Base-by-base conservation (phyloP, 2,888 invertebrate genomes). In the Noctua janthe region DNA sequence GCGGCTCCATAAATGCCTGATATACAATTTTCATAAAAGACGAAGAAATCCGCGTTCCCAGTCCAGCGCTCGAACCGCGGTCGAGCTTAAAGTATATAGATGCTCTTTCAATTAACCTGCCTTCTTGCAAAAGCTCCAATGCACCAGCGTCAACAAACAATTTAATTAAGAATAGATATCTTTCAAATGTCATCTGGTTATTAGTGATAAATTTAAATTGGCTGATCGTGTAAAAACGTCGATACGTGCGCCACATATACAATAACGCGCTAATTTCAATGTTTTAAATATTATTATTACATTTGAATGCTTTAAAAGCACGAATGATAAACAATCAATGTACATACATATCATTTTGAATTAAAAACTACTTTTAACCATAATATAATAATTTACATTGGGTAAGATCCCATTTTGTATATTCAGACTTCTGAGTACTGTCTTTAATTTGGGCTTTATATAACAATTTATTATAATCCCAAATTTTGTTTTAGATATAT, bases 341-440 rank as follows among this genome's bases (percentile, higher is more conserved):
- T 84, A 82, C 75, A 84, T 88, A 82, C 76, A 86, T 69, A 88
- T 86, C 29, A 87, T 84, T 84, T 83, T 81, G 86, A 89, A 89
- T 85, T 88, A 89, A 85, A 86, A 82, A 78, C 86, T 89, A 92
- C 81, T 76, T 88, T 90, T 88, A 84, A 81, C 81, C 86, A 86
- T 90, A 88, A 88, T 86, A 90, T 85, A 84, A 87, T 82, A 91
- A 91, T 91, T 90, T 91, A 92, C 89, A 90, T 82, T 85, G 90
- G 90, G 87, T 81, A 83, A 81, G 82, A 87, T 89, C 89, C 91
- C 89, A 84, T 88, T 89, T 89, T 91, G 88, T 92, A 92, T 88
- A 91, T 92, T 93, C 92, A 93, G 93, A 93, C 93, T 93, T 93
- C 90, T 91, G 87, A 89, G 89, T 90, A 89, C 89, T 85, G 91